Percentiles rank a stretch among this genome's conserved stretches.
Evolutionary conservation across 2,797 vertebrate species (phyloP).

Genomic region (Jordanella pulchra): DNA sequence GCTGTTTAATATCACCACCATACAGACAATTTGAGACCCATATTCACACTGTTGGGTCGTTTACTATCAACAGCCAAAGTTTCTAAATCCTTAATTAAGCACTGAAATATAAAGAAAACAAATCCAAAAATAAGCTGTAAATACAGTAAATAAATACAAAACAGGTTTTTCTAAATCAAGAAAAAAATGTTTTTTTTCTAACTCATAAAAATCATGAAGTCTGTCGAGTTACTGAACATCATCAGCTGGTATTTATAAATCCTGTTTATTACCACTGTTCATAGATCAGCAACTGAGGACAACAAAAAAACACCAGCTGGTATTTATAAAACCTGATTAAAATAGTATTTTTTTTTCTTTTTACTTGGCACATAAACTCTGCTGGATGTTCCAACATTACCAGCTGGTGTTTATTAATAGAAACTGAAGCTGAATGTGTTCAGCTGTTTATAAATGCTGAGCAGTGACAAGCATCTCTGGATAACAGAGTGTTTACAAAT

Average conservation of each 20-base stretch:
- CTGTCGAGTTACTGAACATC: background rate
- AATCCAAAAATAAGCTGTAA: background rate
- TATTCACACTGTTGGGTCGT: background rate
- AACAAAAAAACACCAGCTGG: background rate
- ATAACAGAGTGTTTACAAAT: background rate
- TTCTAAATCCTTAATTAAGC: too few relatives aligned
- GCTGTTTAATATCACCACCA: background rate
- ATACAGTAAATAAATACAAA: background rate
- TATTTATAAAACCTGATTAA: background rate
- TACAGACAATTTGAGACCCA: background rate
- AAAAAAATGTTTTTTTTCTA: background rate
- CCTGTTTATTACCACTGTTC: too few relatives aligned
- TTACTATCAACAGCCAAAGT: background rate
- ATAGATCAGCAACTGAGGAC: background rate
- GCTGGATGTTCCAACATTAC: background rate
- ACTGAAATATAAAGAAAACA: too few relatives aligned
- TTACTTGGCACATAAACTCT: background rate
- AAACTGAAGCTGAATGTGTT: background rate
- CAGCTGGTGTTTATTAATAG: background rate
- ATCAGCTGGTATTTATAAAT: background rate
- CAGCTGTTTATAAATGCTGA: background rate
- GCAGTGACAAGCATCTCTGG: background rate
- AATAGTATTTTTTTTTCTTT: background rate
- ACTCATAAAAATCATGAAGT: background rate
- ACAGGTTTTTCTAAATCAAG: background rate